Base-by-base conservation (phyloP, 2,888 invertebrate species). In the Macrosoma leucophasiata region DNA sequence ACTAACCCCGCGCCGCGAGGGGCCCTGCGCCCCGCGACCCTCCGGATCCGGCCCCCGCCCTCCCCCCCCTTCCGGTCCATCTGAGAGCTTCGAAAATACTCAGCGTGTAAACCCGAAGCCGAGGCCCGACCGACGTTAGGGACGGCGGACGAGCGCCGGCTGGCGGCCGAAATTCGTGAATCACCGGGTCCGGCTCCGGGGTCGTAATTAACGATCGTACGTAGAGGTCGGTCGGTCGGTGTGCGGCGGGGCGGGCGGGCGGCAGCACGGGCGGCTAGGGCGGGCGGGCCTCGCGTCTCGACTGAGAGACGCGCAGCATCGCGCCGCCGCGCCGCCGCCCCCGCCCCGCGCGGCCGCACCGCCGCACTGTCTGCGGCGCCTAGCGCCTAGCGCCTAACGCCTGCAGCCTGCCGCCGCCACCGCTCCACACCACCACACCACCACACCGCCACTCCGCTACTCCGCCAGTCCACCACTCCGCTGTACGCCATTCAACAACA, bases 271-370 rank as follows among this genome's bases (percentile, higher is more conserved):
- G 71, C 82, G 81, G 84, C 77, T 73, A 81, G 84, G 85, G 82
- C 85, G 86, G 82, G 84, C 84, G 85, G 81, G 74, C 72, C 74
- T 77, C 81, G 81, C 82, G 81, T 78, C 88, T 88, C 88, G 86
- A 88, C 88, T 88, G 88, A 87, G 87, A 87, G 84, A 84, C 87
- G 82, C 84, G 77, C 84, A 84, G 87, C 87, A 87, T 87, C 87
- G 86, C 82, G 76, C 78, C 86, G 86, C 81, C 85, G 84, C 82
- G 82, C 79, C 84, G 75, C 79, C 72, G 74, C 79, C 73, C 71
- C 59, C 62, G 77, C 66, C 57, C 51, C 58, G 44, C 46, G 43
- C 47, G 40, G 31, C 35, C 51, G 57, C 64, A 62, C 55, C 66
- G 68, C 70, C 72, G 68, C 69, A 73, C 73, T 71, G 73, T 72